Base-by-base conservation (phyloP, 2,113 vertebrate species). In the Pipa parva region DNA sequence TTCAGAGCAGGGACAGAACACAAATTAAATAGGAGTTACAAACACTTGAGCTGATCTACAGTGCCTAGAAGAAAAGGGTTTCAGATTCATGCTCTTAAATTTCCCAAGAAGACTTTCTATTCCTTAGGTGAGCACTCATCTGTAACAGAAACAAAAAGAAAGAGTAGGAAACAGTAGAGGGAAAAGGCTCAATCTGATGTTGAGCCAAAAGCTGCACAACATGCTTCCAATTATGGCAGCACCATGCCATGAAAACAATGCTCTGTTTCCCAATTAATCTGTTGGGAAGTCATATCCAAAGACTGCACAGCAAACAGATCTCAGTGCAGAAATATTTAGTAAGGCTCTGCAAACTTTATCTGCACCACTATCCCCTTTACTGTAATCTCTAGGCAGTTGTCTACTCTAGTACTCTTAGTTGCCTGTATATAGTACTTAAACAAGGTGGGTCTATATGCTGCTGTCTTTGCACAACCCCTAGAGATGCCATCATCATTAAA, bases 21-120 rank as follows among this genome's bases (percentile, higher is more conserved):
- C 57, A 70, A 70, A 70, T 70, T 70, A 60, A 70, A 70, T 70
- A 61, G 54, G 46, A 70, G 58, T 70, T 61, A 70, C 66, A 61
- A 60, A 70, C 66, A 54, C 58, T 61, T 54, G 58, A 61, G 66
- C 66, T 61, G 66, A 61, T 70, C 57, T 70, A 61, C 66, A 61
- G 58, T 61, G 57, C 66, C 54, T 58, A 70, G 66, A 12, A 33
- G 57, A 70, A 60, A 70, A 61, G 48, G 58, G 61, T 70, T 70
- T 70, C 57, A 61, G 66, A 70, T 70, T 60, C 61, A 70, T 61
- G 52, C 58, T 36, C 58, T 70, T 57, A 70, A 70, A 61, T 70
- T 70, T 70, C 57, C 48, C 58, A 54, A 42, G 66, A 70, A 70
- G 57, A 61, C 66, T 61, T 70, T 70, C 51, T 39, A 33, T 58